Base-by-base conservation (phyloP, 2,888 invertebrate species). In the Malthinus flaveolus region DNA sequence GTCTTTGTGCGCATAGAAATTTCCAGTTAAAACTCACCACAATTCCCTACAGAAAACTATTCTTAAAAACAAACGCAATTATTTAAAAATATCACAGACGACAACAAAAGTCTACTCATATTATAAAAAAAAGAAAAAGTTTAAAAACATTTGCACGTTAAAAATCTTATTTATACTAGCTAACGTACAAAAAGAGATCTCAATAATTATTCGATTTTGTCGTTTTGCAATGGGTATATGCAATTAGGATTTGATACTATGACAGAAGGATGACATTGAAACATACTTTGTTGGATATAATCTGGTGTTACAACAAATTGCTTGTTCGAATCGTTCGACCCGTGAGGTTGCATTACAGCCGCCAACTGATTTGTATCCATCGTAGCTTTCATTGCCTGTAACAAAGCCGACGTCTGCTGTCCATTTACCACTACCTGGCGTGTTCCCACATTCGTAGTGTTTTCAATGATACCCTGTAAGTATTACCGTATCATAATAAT, bases 281-380 rank as follows among this genome's bases (percentile, higher is more conserved):
- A 86, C 89, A 87, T 84, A 93, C 95, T 94, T 85, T 95, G 94
- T 77, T 95, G 94, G 68, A 95, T 93, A 74, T 95, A 95, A 79
- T 94, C 93, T 52, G 93, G 91, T 9, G 95, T 95, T 61, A 95
- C 85, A 67, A 93, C 89, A 80, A 95, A 95, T 80, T 91, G 86
- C 71, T 84, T 82, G 35, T 76, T 68, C 44, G 73, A 66, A 13
- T 62, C 63, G 12, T 75, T 48, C 55, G 49, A 51, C 42, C 51
- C 47, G 13, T 51, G 53, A 49, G 65, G 60, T 49, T 63, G 59
- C 57, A 59, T 36, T 61, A 62, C 51, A 53, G 61, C 7, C 34
- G 64, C 34, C 35, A 61, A 51, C 32, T 69, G 71, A 49, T 55
- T 66, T 5, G 69, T 64, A 53, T 74, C 74, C 70, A 74, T 66